Percentiles rank a stretch among this genome's conserved stretches.
Evolutionary conservation across 2,888 invertebrate species (phyloP).

Genomic region (Pandemis cinnamomeana): DNA sequence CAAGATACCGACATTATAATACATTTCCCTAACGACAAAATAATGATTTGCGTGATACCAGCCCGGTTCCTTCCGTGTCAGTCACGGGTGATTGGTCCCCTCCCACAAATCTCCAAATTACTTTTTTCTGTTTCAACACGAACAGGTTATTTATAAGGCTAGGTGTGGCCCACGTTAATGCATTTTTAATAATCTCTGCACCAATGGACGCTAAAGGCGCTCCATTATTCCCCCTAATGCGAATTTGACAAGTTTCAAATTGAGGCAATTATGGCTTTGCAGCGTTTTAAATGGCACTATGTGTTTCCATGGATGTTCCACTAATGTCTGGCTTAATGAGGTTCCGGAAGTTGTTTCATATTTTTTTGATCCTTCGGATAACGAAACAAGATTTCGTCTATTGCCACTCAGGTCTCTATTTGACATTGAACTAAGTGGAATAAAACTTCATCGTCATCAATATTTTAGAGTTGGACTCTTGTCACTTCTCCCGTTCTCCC

Average conservation of each 20-base stretch:
- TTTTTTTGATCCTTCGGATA: conserved; percentile 39
- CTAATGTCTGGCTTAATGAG: conserved; percentile 46
- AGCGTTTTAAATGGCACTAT: conserved; percentile 72
- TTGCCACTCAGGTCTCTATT: conserved; percentile 1
- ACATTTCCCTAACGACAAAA: conserved; percentile 79
- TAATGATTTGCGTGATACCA: conserved; percentile 82
- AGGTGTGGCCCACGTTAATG: conserved; percentile 80
- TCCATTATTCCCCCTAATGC: conserved; percentile 78
- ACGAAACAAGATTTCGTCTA: conserved; percentile 16
- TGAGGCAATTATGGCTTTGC: conserved; percentile 80
- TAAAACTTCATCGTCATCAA: neutral
- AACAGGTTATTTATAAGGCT: conserved; percentile 68
- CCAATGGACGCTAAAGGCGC: conserved; percentile 78
- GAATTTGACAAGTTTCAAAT: conserved; percentile 84
- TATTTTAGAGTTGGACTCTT: too few relatives aligned
- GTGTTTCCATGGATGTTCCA: conserved; percentile 65
- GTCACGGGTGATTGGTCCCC: conserved; percentile 77
- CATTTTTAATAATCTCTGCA: conserved; percentile 81
- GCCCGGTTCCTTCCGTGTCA: conserved; percentile 79
- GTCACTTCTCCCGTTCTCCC: too few relatives aligned
- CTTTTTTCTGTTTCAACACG: conserved; percentile 76
- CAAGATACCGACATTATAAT: conserved; percentile 70
- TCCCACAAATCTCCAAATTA: conserved; percentile 78
- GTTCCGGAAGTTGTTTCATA: conserved; percentile 65
- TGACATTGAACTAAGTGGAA: neutral